Base-by-base conservation (phyloP, 2,888 invertebrate genomes). In the Agapostemon virescens region DNA sequence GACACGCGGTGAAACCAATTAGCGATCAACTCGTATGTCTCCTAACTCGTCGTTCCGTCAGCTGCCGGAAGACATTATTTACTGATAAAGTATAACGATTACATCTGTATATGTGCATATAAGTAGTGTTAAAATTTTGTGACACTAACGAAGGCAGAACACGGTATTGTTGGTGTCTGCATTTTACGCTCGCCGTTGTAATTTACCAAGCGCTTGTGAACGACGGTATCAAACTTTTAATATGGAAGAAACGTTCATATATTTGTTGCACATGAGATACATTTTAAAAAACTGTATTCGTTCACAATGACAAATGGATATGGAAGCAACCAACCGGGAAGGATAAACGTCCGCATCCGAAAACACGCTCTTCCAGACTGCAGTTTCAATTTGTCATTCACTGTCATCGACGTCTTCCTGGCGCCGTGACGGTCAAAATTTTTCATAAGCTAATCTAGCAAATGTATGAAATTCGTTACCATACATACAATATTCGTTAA, bases 371-470 rank as follows among this genome's bases (percentile, higher is more conserved):
- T 40, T 70, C 55, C 69, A 36, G 33, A 30, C 33, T 23, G 69
- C 76, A 68, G 69, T 83, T 79, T 77, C 79, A 79, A 79, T 79
- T 79, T 77, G 73, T 79, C 79, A 79, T 67, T 79, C 79, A 69
- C 45, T 69, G 71, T 76, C 79, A 79, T 75, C 72, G 74, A 68
- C 33, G 76, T 63, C 77, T 64, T 75, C 20, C 52, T 45, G 69
- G 58, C 69, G 74, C 52, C 52, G 45, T 9, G 26, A 33, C 23
- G 73, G 26, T 49, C 45, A 63, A 82, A 55, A 82, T 76, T 83
- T 79, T 82, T 79, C 70, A 66, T 73, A 67, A 79, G 38, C 36
- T 61, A 76, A 64, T 68, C 38, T 26, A 42, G 30, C n/a, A 38
- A 76, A 77, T 67, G 33, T 42, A 79, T 49, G 58, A 30, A 42